Percentiles rank a stretch among this genome's conserved stretches.
Evolutionary conservation across 2,888 invertebrate species (phyloP).

Genomic region (Nomada flava): DNA sequence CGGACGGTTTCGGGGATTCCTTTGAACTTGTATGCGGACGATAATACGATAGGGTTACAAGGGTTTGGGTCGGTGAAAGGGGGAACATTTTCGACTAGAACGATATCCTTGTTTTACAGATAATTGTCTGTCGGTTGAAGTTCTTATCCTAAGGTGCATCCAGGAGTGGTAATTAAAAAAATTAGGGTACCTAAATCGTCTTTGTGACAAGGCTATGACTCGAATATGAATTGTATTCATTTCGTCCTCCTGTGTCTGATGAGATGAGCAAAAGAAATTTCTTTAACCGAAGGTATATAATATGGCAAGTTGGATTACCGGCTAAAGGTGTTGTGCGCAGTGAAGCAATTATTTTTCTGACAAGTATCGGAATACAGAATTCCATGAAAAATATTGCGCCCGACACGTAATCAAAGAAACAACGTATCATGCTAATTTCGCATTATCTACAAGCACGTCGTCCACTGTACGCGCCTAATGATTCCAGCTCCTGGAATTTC

Average conservation of each 20-base stretch:
- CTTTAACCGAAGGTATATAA: neutral
- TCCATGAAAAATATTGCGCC: neutral
- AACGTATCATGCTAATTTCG: slow-evolving; percentile 50
- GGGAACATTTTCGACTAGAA: slow-evolving; percentile 17
- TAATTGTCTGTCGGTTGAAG: neutral
- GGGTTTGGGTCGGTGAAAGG: slow-evolving; percentile 6
- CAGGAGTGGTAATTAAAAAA: too few species aligned
- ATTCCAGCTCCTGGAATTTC: slow-evolving; percentile 54
- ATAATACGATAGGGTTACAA: slow-evolving; percentile 17
- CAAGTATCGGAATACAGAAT: neutral
- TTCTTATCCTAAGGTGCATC: too few species aligned
- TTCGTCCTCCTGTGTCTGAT: too few species aligned
- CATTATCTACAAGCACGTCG: slow-evolving; percentile 49
- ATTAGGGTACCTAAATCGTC: too few species aligned
- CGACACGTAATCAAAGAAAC: slow-evolving; percentile 7
- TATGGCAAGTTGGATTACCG: too few species aligned
- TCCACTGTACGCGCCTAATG: slow-evolving; percentile 49
- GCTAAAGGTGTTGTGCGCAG: neutral
- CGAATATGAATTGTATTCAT: too few species aligned
- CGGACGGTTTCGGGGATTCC: too few species aligned
- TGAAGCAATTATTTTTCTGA: neutral
- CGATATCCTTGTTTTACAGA: neutral
- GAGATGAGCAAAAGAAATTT: too few species aligned
- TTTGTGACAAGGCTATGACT: too few species aligned
- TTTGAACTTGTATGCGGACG: neutral